These are phyloP conservation scores for Zaprionus taronus DNA, from an alignment of 1,140 invertebrate species.

Conservation along the genomic window DNA sequence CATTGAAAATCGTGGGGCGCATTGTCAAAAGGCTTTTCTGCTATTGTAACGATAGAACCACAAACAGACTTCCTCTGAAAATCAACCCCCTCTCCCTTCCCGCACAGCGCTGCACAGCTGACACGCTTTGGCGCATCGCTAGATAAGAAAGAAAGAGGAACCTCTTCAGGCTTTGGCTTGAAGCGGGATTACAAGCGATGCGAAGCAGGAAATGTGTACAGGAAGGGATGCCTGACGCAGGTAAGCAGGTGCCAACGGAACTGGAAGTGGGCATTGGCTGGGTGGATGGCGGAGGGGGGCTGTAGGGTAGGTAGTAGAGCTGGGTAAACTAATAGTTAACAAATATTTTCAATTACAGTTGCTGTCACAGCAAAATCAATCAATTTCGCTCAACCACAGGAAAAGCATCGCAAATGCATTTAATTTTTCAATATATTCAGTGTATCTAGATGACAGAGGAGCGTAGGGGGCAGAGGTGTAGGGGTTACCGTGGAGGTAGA, in stretches of 20 bases:
- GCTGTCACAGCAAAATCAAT: slow-evolving; percentile 82
- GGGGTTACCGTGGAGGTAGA: background rate
- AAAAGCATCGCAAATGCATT: slow-evolving; percentile 65
- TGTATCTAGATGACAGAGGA: background rate
- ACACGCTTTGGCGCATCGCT: slow-evolving; percentile 76
- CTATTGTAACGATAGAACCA: slow-evolving; percentile 56
- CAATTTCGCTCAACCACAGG: slow-evolving; percentile 69
- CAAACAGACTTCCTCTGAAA: slow-evolving; percentile 27
- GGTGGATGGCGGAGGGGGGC: no score
- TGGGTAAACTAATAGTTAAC: slow-evolving; percentile 73
- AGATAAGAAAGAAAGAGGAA: slow-evolving; percentile 67
- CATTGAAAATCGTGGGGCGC: slow-evolving; percentile 60
- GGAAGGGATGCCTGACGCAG: slow-evolving; percentile 67
- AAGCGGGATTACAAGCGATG: slow-evolving; percentile 66
- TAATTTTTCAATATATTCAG: slow-evolving; percentile 56
- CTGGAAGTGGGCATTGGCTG: slow-evolving; percentile 10
- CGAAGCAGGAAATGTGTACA: slow-evolving; percentile 48
- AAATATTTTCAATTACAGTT: slow-evolving; percentile 80
- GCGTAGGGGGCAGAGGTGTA: no score
- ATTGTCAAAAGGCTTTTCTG: slow-evolving; percentile 75
- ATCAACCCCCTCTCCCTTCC: background rate
- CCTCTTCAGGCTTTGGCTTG: slow-evolving; percentile 65
- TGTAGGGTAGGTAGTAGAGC: background rate
- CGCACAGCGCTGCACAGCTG: slow-evolving; percentile 39
- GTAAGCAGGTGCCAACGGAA: slow-evolving; percentile 36